Base-by-base conservation (phyloP, 23 tunicate species). In the Ascidia mentula region DNA sequence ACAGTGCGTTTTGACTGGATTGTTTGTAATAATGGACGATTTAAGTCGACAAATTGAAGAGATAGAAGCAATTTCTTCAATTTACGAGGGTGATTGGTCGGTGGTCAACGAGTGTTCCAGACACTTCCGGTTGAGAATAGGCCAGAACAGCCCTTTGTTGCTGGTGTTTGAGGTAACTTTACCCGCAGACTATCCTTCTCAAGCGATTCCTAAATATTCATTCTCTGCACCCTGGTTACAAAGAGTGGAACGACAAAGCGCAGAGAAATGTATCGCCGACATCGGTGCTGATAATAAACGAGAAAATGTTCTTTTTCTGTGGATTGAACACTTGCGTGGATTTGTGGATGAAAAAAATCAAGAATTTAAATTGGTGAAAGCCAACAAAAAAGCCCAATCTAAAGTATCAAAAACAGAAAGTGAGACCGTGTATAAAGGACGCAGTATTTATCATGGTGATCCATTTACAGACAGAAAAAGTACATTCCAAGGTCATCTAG, bases 401-500 rank as follows among this genome's bases (percentile, higher is more conserved):
- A 53, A 53, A 53, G 65, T 20, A 28, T 20, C 22, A 53, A 53
- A 53, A 53, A 1, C 13, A 53, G 15, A 12, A 12, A 42, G 15
- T 42, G 65, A 53, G 65, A 53, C 13, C 1, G 65, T 9, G 2
- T 53, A 53, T 9, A 3, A 53, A 53, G 65, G 65, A 5, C 65
- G 28, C 12, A 53, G 28, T 4, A 90, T 95, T 12, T 39, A 45
- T 18, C 96, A 89, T 78, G 99, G 99, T 0, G 99, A 95, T 37
- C 88, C 99, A 31, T 20, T 95, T 15, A 79, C 81, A 7, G 99
- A 95, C 73, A 45, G 96, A 34, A 88, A 92, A 46, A 85, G 91
- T 32, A 86, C 90, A 5, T 95, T 95, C 77, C 99, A 95, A 82
- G 92, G 95, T 42, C 95, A 90, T 71, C n/a, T 86, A 18, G 88